Evolutionary conservation across 1,140 invertebrate species (phyloP).

Genomic region (Aphaenogaster floridana): DNA sequence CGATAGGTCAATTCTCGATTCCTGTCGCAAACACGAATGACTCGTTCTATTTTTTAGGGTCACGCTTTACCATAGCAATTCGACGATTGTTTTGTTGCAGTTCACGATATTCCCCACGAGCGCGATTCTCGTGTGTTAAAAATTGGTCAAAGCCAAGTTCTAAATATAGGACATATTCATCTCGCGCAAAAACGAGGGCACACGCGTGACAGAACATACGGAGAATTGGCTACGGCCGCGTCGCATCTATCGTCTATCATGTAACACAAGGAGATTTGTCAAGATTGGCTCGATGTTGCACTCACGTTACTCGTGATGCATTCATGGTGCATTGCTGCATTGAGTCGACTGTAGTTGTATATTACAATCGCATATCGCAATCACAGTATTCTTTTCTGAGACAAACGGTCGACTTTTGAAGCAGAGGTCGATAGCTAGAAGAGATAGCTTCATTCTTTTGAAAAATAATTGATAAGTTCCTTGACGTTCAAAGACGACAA

Average conservation of each 20-base stretch:
- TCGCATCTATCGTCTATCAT: conserved; percentile 31
- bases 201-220: neutral
- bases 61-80: conserved; percentile 8
- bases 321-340: neutral
- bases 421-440: neutral
- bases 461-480: neutral
- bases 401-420: neutral
- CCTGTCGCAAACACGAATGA: conserved; percentile 29
- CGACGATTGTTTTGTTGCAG: conserved; percentile 26
- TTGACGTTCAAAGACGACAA: neutral
- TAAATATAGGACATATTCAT: conserved; percentile 26
- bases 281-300: conserved; percentile 27
- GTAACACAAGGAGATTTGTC: conserved; percentile 57
- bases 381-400: neutral
- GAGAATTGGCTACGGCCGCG: conserved; percentile 35
- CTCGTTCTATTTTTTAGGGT: conserved; percentile 33
- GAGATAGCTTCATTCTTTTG: neutral
- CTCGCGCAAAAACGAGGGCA: conserved; percentile 6
- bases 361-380: neutral
- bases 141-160: conserved; percentile 50
- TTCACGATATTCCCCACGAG: conserved; percentile 9
- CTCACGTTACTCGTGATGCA: conserved; percentile 19
- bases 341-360: neutral
- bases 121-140: conserved; percentile 7
- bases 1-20: conserved; percentile 55